Evolutionary conservation across 2,888 invertebrate genomes (phyloP).

Genomic region (Diadegma fenestrale): DNA sequence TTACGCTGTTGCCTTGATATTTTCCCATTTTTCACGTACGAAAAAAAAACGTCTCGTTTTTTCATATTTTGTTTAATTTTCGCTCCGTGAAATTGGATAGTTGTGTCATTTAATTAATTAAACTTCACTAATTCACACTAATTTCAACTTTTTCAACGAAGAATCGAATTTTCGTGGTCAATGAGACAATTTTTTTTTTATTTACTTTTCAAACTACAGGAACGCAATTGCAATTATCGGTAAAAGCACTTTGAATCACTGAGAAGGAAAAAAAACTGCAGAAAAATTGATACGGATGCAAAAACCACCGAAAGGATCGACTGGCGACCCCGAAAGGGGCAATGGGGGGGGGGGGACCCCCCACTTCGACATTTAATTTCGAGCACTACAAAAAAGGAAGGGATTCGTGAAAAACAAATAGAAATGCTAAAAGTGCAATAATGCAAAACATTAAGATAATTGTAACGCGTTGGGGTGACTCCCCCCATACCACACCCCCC

Average conservation of each 20-base stretch:
- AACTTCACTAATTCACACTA: too few species aligned
- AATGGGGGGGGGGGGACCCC: too few species aligned
- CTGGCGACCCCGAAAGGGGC: too few species aligned
- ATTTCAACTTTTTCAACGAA: not conserved
- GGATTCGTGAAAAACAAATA: not conserved
- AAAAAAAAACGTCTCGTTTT: not conserved
- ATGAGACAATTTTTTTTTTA: too few species aligned
- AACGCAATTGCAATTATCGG: too few species aligned
- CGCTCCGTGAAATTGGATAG: not conserved
- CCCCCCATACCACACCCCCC: not conserved
- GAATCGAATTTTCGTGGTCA: not conserved
- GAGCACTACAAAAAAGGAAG: not conserved
- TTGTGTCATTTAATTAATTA: not conserved
- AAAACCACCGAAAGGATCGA: too few species aligned
- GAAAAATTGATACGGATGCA: too few species aligned
- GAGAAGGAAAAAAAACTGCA: too few species aligned
- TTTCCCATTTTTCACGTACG: slow-evolving; percentile 2
- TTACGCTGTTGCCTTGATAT: not conserved
- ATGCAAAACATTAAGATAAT: not conserved
- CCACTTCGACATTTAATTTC: not conserved
- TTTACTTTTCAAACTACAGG: too few species aligned
- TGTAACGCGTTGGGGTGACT: not conserved
- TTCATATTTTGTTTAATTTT: not conserved
- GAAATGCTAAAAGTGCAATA: not conserved
- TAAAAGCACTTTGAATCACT: too few species aligned